Percentiles rank a stretch among this genome's conserved stretches.
Evolutionary conservation across 2,113 vertebrate genomes (phyloP).

Genomic region (Theristicus caerulescens): DNA sequence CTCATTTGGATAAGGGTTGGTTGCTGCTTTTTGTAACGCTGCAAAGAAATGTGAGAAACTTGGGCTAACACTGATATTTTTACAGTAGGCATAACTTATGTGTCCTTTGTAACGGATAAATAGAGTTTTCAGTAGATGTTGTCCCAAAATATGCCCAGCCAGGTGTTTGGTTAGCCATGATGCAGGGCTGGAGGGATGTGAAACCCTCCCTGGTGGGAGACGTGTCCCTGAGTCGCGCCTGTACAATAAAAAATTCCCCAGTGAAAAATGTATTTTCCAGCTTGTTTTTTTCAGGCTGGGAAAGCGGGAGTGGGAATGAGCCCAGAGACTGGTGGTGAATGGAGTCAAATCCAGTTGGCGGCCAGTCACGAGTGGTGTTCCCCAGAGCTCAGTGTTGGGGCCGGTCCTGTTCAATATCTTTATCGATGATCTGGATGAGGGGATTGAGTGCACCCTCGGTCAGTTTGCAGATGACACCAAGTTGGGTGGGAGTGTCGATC

Average conservation of each 20-base stretch:
- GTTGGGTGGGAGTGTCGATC: too few species aligned
- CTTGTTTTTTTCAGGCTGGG: not conserved
- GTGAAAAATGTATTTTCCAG: not conserved
- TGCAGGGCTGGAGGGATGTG: not conserved
- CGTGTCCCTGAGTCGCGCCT: rapidly evolving
- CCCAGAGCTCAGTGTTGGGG: too few species aligned
- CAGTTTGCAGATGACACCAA: too few species aligned
- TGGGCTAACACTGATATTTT: not conserved
- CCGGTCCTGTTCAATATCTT: too few species aligned
- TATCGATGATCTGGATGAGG: too few species aligned
- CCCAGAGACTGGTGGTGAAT: too few species aligned
- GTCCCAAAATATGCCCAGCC: not conserved
- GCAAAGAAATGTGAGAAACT: not conserved
- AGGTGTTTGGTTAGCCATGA: not conserved
- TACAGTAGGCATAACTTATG: not conserved
- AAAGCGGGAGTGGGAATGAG: not conserved
- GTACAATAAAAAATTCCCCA: not conserved
- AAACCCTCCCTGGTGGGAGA: not conserved
- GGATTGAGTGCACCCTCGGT: too few species aligned
- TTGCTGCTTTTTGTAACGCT: not conserved
- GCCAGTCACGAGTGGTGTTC: too few species aligned
- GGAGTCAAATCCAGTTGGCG: too few species aligned
- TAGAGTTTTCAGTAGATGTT: not conserved
- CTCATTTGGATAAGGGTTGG: not conserved
- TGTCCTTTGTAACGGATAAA: not conserved